These are phyloP conservation scores for Heliconius hortense DNA, from an alignment of 2,888 invertebrate genomes.

Conservation along the genomic window DNA sequence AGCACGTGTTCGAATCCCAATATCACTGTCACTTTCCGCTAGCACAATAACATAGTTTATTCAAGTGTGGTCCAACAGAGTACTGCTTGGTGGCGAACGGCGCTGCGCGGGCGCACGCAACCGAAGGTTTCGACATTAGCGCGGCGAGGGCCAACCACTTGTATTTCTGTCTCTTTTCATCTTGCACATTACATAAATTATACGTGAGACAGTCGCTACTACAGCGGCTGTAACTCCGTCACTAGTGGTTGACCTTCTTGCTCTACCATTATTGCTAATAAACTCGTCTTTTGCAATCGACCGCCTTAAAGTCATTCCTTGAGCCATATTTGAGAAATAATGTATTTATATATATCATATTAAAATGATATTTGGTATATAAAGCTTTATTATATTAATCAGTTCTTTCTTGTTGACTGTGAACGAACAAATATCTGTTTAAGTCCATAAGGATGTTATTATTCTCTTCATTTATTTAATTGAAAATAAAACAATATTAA, in stretches of 20 bases:
- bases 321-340: slow-evolving; percentile 53
- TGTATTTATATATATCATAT: not conserved
- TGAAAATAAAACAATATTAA: not conserved
- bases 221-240: slow-evolving; percentile 55
- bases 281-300: slow-evolving; percentile 70
- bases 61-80: slow-evolving; percentile 56
- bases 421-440: not conserved
- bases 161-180: slow-evolving; percentile 59
- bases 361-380: not conserved
- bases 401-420: not conserved
- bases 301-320: slow-evolving; percentile 61
- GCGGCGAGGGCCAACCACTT: slow-evolving; percentile 58
- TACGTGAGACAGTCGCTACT: slow-evolving; percentile 52
- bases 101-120: slow-evolving; percentile 64
- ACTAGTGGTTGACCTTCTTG: slow-evolving; percentile 74
- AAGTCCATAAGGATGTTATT: not conserved
- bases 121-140: slow-evolving; percentile 69
- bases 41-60: slow-evolving; percentile 54
- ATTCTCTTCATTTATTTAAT: not conserved
- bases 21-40: slow-evolving; percentile 72
- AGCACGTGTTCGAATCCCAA: slow-evolving; percentile 56
- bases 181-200: slow-evolving; percentile 43
- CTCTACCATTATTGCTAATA: slow-evolving; percentile 75
- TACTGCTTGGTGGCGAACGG: slow-evolving; percentile 58
- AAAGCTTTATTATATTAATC: not conserved